Percentiles rank a stretch among this genome's conserved stretches.
Evolutionary conservation across 1,140 invertebrate species (phyloP).

Genomic region (Tachypleus tridentatus): DNA sequence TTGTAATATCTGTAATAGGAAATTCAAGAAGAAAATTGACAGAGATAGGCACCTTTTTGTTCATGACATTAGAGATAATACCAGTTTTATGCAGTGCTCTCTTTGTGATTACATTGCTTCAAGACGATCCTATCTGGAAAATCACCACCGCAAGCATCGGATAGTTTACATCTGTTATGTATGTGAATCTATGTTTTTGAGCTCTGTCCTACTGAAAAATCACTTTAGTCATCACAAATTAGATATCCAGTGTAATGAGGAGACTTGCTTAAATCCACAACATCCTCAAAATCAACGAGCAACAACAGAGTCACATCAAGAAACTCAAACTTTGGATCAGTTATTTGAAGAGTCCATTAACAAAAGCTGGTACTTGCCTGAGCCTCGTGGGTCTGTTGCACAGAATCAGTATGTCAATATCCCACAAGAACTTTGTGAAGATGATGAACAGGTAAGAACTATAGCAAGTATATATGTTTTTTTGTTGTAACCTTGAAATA

Average conservation of each 20-base stretch:
- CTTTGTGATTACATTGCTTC: constrained; percentile 33
- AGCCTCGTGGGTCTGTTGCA: neutral
- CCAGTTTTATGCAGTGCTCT: constrained; percentile 29
- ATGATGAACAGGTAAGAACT: neutral
- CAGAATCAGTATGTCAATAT: constrained; percentile 7
- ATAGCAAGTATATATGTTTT: too few species aligned
- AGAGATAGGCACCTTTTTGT: constrained; percentile 34
- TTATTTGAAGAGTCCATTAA: constrained; percentile 4
- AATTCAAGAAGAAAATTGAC: constrained; percentile 37
- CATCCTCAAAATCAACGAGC: too few species aligned
- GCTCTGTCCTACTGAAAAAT: constrained; percentile 29
- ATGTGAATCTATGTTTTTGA: constrained; percentile 26
- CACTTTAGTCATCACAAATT: constrained; percentile 27
- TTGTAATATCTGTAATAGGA: constrained; percentile 36
- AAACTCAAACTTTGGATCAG: too few species aligned
- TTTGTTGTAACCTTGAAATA: too few species aligned
- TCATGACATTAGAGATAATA: constrained; percentile 32
- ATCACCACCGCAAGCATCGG: constrained; percentile 33
- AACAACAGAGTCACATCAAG: too few species aligned
- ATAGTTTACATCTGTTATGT: constrained; percentile 29
- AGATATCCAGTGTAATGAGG: too few species aligned
- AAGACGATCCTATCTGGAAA: constrained; percentile 31
- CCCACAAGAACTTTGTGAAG: constrained; percentile 4
- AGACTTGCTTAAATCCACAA: too few species aligned
- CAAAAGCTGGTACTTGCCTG: constrained; percentile 17